Evolutionary conservation across 2,888 invertebrate genomes (phyloP).

Genomic region (Chaitophorus viminalis): DNA sequence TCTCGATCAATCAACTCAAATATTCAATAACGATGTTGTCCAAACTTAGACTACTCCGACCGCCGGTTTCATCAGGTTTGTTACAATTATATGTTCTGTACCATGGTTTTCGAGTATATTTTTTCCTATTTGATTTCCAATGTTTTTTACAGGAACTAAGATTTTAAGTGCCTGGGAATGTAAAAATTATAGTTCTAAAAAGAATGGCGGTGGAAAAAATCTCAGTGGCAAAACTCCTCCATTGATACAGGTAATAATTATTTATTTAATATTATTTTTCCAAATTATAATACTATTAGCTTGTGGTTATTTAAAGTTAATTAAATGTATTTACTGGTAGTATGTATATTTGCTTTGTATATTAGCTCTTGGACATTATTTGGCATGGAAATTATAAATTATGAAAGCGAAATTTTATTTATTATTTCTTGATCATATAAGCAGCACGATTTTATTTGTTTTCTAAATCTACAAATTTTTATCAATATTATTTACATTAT

Average conservation of each 20-base stretch:
- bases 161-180: conserved; percentile 32
- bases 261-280: neutral
- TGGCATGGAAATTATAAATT: conserved; percentile 10
- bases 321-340: neutral
- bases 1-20: neutral
- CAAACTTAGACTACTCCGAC: conserved; percentile 40
- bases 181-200: conserved; percentile 49
- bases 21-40: conserved; percentile 44
- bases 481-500: neutral
- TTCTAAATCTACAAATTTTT: neutral
- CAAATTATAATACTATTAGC: neutral
- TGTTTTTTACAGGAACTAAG: conserved; percentile 8
- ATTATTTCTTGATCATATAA: neutral
- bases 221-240: conserved; percentile 38
- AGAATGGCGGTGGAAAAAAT: conserved; percentile 38
- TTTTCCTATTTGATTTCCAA: neutral
- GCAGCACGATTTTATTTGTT: neutral
- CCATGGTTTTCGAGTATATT: neutral
- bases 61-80: conserved; percentile 34
- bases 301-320: neutral
- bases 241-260: conserved; percentile 47
- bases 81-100: neutral
- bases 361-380: neutral
- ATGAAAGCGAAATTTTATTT: neutral
- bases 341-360: neutral